These are phyloP conservation scores for Podiceps cristatus DNA, from an alignment of 2,113 vertebrate species.

Conservation along the genomic window DNA sequence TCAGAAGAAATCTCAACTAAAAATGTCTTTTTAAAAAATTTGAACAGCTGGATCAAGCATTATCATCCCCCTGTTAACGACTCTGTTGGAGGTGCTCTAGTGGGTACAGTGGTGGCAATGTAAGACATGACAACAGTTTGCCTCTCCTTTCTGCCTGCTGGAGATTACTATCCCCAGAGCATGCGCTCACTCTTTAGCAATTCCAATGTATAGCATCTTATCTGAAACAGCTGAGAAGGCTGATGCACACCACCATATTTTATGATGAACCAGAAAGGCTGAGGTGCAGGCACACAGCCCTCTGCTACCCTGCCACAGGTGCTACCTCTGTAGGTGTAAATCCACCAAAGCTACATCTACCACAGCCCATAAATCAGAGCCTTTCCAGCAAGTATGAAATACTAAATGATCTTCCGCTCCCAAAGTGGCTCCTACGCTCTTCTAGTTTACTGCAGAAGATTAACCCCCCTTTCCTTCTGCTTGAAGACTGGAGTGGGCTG, in stretches of 20 bases:
- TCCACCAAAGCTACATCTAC: not conserved
- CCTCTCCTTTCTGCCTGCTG: not conserved
- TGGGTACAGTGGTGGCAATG: not conserved
- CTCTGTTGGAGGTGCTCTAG: not conserved
- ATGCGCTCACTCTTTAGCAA: not conserved
- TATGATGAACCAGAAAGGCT: not conserved
- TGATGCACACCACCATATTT: not conserved
- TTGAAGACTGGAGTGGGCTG: not conserved
- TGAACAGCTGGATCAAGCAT: not conserved
- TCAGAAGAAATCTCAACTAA: not conserved
- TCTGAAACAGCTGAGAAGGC: not conserved
- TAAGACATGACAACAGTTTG: not conserved
- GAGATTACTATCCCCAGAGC: not conserved
- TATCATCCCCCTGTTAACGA: not conserved
- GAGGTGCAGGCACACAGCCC: not conserved
- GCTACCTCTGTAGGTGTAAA: not conserved
- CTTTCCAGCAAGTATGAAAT: not conserved
- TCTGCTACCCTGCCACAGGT: not conserved
- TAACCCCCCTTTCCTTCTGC: not conserved
- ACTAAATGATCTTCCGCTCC: not conserved
- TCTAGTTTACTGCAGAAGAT: not conserved
- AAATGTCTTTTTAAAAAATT: not conserved
- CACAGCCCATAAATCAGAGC: not conserved
- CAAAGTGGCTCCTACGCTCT: not conserved
- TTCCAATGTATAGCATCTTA: not conserved